Evolutionary conservation across 1,140 invertebrate genomes (phyloP), one percentile per base, ranked within the genome.

Genomic region (Caenorhabditis briggsae): DNA sequence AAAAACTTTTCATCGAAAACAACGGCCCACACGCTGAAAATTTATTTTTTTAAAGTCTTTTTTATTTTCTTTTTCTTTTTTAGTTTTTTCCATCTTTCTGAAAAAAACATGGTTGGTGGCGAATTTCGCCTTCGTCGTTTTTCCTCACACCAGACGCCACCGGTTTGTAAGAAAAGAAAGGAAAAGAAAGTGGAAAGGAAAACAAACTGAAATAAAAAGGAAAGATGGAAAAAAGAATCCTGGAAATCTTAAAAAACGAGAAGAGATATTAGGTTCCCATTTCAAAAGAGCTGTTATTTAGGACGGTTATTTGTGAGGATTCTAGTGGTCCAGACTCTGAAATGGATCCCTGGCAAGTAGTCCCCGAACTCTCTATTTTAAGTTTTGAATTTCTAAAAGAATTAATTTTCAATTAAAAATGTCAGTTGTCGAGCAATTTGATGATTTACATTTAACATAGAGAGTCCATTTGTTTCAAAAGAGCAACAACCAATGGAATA

Each of bases 251-350:
- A 25, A 70, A 41, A 41, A 65, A n/a, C 11, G 16, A 12, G 41
- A 65, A 25, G 59, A 61, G 59, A 61, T 20, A 61, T 61, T 61
- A 61, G n/a, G 59, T 61, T 61, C 59, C 50, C 59, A 61, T 61
- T 61, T 61, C 8, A n/a, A 58, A 58, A 20, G 2, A 61, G n/a
- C 23, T 12, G 5, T 5, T 18, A 6, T n/a, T 18, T n/a, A 2
- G 20, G 56, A 58, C 56, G 20, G n/a, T 58, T 58, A 58, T 58
- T 58, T 20, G n/a, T n/a, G 2, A 58, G 8, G 56, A 14, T 58
- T 20, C 33, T 3, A 5, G 16, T 58, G 8, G 8, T n/a, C 20
- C 20, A 8, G 50, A 53, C 16, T n/a, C 18, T 7, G n/a, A n/a
- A 58, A 58, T 7, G 56, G 18, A 18, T 33, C 3, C 33, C 3